Percentiles rank a stretch among this genome's conserved stretches.
Conservation (phyloP, 2,888 invertebrate genomes). For the Bugulina stolonifera region DNA sequence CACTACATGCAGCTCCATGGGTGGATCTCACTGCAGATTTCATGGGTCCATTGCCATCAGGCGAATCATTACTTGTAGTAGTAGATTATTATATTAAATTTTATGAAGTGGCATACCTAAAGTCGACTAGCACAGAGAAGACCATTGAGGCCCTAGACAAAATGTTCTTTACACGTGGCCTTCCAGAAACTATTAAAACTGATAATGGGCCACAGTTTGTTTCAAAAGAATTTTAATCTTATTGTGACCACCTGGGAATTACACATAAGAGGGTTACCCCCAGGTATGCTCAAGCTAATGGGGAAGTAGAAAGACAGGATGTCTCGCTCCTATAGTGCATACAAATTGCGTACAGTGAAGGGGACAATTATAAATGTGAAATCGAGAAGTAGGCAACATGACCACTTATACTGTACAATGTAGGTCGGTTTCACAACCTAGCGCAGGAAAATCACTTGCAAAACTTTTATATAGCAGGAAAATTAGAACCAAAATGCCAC, state of each 20-base stretch:
- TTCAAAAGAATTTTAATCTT: background rate
- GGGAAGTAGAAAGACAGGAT: background rate
- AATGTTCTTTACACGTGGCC: background rate
- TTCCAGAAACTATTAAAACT: background rate
- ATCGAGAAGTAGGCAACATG: background rate
- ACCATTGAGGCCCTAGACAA: background rate
- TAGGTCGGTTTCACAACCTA: background rate
- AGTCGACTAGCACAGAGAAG: background rate
- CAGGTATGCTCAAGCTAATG: background rate
- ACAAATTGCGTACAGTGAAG: background rate
- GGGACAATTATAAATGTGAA: background rate
- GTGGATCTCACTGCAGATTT: background rate
- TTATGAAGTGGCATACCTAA: background rate
- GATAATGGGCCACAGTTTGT: background rate
- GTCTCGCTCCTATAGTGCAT: background rate
- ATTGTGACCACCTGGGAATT: background rate
- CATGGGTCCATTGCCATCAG: background rate
- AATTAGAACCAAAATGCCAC: background rate
- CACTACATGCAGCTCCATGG: background rate
- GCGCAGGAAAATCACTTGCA: background rate
- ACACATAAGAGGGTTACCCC: background rate
- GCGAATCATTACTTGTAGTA: background rate
- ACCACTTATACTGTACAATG: too few relatives aligned
- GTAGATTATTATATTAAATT: slow-evolving; percentile 17
- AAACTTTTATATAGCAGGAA: background rate